These are phyloP conservation scores for Spodoptera littoralis DNA, from an alignment of 2,888 invertebrate species.

Conservation along the genomic window DNA sequence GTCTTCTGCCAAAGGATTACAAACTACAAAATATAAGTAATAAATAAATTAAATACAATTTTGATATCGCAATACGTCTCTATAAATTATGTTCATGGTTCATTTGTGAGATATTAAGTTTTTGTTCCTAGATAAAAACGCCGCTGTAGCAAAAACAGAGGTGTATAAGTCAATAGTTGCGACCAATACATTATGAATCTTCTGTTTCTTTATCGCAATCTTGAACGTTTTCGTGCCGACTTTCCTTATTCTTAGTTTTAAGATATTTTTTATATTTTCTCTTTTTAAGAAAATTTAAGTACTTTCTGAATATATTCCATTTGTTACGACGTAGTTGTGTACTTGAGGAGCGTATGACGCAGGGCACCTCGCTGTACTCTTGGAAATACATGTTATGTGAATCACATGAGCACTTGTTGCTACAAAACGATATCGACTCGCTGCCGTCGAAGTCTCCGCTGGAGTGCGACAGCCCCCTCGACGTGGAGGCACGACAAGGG, in stretches of 20 bases:
- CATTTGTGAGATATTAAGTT: too few relatives aligned
- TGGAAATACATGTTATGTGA: slow-evolving; percentile 56
- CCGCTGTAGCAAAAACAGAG: too few relatives aligned
- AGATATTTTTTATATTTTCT: slow-evolving; percentile 37
- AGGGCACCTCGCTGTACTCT: slow-evolving; percentile 66
- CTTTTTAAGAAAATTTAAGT: slow-evolving; percentile 67
- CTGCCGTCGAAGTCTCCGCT: slow-evolving; percentile 69
- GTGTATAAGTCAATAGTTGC: not conserved
- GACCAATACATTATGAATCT: slow-evolving; percentile 16
- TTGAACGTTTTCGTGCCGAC: slow-evolving; percentile 10
- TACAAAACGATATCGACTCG: slow-evolving; percentile 62
- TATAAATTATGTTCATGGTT: too few relatives aligned
- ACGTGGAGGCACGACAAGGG: slow-evolving; percentile 73
- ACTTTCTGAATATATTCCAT: slow-evolving; percentile 63
- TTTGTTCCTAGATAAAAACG: not conserved
- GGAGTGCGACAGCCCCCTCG: slow-evolving; percentile 69
- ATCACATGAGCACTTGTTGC: slow-evolving; percentile 66
- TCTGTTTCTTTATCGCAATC: slow-evolving; percentile 28
- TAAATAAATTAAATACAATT: too few relatives aligned
- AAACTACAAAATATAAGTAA: too few relatives aligned
- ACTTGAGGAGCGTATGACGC: slow-evolving; percentile 74
- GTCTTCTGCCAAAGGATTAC: too few relatives aligned
- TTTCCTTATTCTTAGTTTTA: slow-evolving; percentile 55
- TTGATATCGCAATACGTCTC: too few relatives aligned
- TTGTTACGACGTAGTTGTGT: slow-evolving; percentile 68